These are phyloP conservation scores for Podarcis raffonei DNA, from an alignment of 2,113 vertebrate genomes.

Conservation along the genomic window DNA sequence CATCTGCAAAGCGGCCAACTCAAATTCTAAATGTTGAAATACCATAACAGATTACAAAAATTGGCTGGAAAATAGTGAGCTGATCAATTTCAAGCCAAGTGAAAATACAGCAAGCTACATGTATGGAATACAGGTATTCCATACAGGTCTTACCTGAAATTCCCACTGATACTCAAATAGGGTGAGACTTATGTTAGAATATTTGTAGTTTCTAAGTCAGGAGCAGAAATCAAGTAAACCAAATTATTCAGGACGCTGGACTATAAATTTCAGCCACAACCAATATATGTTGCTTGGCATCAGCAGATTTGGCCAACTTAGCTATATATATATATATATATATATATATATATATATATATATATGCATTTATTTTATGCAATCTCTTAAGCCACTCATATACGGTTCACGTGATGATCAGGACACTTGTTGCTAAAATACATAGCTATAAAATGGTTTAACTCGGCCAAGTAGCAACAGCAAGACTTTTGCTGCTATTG, in stretches of 20 bases:
- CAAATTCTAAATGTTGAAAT: neutral
- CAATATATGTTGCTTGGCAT: neutral
- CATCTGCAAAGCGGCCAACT: neutral
- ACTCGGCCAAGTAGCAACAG: neutral
- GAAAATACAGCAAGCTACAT: neutral
- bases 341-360: slow-evolving; percentile 13
- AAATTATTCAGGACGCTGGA: neutral
- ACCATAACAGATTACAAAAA: no score
- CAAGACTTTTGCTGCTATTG: neutral
- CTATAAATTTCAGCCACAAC: neutral
- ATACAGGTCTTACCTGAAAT: neutral
- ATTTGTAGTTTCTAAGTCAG: no score
- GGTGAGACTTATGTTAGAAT: neutral
- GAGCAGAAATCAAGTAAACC: no score
- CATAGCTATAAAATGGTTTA: slow-evolving; percentile 50
- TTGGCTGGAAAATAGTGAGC: neutral
- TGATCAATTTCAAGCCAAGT: neutral
- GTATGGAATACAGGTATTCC: neutral
- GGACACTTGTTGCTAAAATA: slow-evolving; percentile 50
- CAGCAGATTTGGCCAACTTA: no score
- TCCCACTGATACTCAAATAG: neutral
- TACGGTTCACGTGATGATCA: slow-evolving; percentile 35
- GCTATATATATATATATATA: no score
- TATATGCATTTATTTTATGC: neutral
- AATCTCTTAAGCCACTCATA: slow-evolving; percentile 53